Percentiles rank a stretch among this genome's conserved stretches.
phyloP scores from a whole-genome alignment of 2,797 vertebrate genomes.

The Rachycentron canadum region DNA sequence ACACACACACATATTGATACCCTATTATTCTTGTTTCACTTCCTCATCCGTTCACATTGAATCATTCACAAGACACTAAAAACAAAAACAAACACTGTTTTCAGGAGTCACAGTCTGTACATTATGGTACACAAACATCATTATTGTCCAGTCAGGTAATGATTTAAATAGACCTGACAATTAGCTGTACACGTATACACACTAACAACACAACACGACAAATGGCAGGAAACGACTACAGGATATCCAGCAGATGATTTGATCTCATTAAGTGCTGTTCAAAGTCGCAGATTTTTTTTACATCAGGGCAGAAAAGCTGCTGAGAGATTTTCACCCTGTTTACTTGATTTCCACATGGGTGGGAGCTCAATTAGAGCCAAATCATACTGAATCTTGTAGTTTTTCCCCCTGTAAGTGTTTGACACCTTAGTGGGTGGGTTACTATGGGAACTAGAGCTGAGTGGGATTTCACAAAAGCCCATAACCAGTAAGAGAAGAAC shows the following conservation, averaged over 20 bases:
- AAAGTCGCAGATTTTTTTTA: constrained; percentile 41
- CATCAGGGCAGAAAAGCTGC: constrained; percentile 43
- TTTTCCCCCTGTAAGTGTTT: constrained; percentile 49
- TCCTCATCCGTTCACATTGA: constrained; percentile 61
- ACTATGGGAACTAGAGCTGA: constrained; percentile 70
- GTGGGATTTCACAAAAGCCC: constrained; percentile 50
- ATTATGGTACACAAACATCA: constrained; percentile 73
- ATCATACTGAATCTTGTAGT: constrained; percentile 62
- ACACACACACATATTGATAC: neutral
- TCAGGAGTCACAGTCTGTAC: constrained; percentile 73
- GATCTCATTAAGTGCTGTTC: constrained; percentile 59
- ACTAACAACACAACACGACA: constrained; percentile 74
- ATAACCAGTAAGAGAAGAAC: constrained; percentile 58
- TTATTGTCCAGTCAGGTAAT: constrained; percentile 64
- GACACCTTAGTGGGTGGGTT: constrained; percentile 62
- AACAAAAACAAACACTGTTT: constrained; percentile 53
- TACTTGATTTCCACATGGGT: constrained; percentile 39
- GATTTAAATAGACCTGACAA: constrained; percentile 72
- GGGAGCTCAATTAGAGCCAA: constrained; percentile 62
- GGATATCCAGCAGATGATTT: constrained; percentile 52
- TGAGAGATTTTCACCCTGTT: constrained; percentile 51
- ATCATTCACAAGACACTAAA: constrained; percentile 62
- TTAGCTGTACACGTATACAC: constrained; percentile 75
- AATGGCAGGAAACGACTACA: constrained; percentile 55
- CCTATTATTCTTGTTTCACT: constrained; percentile 34